phyloP scores from a whole-genome alignment of 2,113 vertebrate species.

The Colinus virginianus region DNA sequence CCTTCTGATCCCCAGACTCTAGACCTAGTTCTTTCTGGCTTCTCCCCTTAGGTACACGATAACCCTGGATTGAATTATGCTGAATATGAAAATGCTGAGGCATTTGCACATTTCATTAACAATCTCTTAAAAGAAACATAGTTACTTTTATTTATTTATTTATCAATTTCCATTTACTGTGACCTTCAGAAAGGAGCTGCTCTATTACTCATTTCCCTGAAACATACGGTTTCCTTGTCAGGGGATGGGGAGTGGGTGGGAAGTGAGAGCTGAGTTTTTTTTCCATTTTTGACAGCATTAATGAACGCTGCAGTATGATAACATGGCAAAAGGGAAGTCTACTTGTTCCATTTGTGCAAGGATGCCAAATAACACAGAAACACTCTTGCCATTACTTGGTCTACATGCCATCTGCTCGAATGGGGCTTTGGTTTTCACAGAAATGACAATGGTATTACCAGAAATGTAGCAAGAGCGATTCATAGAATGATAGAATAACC shows the following conservation, averaged over 20 bases:
- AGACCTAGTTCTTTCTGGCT: constrained; percentile 60
- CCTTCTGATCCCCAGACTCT: constrained; percentile 60
- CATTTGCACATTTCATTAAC: constrained; percentile 27
- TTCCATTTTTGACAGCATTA: neutral
- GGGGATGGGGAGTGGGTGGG: neutral
- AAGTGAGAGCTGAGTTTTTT: neutral
- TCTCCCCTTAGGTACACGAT: constrained; percentile 29
- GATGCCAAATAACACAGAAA: neutral
- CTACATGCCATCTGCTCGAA: neutral
- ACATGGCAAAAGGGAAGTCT: neutral
- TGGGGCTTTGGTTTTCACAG: neutral
- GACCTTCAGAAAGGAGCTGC: neutral
- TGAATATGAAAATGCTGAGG: constrained; percentile 19
- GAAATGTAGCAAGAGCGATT: neutral
- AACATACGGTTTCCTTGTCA: neutral
- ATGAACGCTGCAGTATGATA: neutral
- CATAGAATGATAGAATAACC: neutral
- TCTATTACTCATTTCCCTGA: neutral
- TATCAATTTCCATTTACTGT: neutral
- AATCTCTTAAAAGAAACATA: neutral
- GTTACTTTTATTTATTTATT: neutral
- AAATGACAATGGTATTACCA: neutral
- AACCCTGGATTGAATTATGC: constrained; percentile 8
- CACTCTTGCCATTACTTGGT: neutral
- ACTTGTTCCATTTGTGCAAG: neutral